Base-by-base conservation (phyloP, 2,113 vertebrate species). In the Peromyscus maniculatus region DNA sequence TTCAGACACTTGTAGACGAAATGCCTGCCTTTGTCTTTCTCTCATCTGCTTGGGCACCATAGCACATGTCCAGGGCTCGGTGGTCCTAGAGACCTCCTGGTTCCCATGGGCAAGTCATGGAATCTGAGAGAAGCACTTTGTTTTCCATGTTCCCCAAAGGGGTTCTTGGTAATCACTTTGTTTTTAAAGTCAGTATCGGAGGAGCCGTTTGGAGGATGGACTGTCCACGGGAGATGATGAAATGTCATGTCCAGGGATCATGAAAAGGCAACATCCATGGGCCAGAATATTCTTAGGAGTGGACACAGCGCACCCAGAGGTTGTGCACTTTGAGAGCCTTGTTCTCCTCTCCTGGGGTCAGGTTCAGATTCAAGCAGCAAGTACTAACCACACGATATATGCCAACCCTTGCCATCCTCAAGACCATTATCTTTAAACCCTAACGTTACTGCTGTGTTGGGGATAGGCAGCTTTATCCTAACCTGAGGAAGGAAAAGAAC, bases 111-210 rank as follows among this genome's bases (percentile, higher is more conserved):
- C 36, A 89, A 78, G 75, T 49, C 15, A 69, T 67, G n/a, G 57
- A 26, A 91, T 77, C 64, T 71, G 9, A 83, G 80, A 59, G 87
- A 83, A 69, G 17, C 2, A 87, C 16, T 95, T 66, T 62, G 39
- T 16, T 64, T 94, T 77, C 84, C 11, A 59, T 78, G 79, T 94
- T 96, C 96, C 57, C 79, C 86, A 88, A 91, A 86, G 88, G 59
- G 62, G 43, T 26, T 94, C 57, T 46, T 9, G 43, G 43, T 92
- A 82, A 96, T 49, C 67, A 83, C 64, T 97, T 96, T 69, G 43
- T 89, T 97, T 96, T 96, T 49, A 87, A 96, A 96, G 74, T 87
- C n/a, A 80, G 4, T 91, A 93, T 94, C 69, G 66, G 57, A 88
- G 92, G n/a, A 78, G n/a, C 94, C 39, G 21, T 91, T 96, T 90